Conservation (phyloP, 1,140 invertebrate species). For the Meloidogyne hapla region DNA sequence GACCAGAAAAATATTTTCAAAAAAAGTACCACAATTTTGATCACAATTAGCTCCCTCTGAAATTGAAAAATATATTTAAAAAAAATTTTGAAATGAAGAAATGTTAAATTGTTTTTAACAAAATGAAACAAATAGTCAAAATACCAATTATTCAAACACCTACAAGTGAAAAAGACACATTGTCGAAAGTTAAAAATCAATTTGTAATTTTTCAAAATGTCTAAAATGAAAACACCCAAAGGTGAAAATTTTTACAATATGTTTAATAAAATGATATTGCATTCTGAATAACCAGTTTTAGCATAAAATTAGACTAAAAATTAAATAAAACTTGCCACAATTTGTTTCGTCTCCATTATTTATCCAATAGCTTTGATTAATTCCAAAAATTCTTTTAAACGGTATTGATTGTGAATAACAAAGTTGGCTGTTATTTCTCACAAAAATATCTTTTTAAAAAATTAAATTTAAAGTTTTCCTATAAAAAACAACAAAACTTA, state of each 20-base stretch:
- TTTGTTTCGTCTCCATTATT: constrained; percentile 22
- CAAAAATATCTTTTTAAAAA: neutral
- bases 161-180: no score
- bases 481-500: neutral
- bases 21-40: constrained; percentile 30
- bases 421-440: constrained; percentile 38
- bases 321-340: neutral
- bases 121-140: no score
- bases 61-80: neutral
- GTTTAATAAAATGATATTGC: no score
- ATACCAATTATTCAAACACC: no score
- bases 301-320: no score
- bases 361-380: constrained; percentile 22
- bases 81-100: no score
- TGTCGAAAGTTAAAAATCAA: no score
- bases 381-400: constrained; percentile 40
- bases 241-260: no score
- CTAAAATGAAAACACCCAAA: no score
- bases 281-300: no score
- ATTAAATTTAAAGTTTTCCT: neutral
- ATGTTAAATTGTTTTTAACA: no score
- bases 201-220: no score
- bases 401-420: constrained; percentile 44
- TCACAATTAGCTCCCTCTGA: constrained; percentile 39
- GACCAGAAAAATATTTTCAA: neutral